A percentile compares a stretch with the other conserved stretches of the same genome.
Conservation (phyloP, 2,888 invertebrate species). For the Synergus japonicus region DNA sequence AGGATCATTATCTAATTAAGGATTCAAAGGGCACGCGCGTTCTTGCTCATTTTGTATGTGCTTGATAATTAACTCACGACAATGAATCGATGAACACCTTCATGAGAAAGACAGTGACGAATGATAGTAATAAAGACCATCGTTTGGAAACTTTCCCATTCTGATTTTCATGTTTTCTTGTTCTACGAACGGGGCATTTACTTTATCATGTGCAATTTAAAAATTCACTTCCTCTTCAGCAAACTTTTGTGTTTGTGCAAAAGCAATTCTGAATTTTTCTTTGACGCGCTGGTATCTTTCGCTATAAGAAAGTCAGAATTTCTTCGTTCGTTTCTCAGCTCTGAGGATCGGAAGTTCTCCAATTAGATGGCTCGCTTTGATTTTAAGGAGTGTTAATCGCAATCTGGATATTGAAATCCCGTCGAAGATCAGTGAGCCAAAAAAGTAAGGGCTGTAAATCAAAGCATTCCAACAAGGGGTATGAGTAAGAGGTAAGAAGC, state of each 20-base stretch:
- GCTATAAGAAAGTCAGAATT: background rate
- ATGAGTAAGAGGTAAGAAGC: slow-evolving; percentile 57
- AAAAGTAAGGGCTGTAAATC: slow-evolving; percentile 53
- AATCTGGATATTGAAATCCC: slow-evolving; percentile 39
- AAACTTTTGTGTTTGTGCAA: background rate
- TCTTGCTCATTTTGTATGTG: slow-evolving; percentile 13
- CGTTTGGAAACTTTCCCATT: background rate
- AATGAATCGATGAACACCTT: background rate
- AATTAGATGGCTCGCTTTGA: background rate
- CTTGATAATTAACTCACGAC: slow-evolving; percentile 22
- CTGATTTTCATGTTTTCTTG: no score
- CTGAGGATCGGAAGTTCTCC: background rate
- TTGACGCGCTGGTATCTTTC: background rate
- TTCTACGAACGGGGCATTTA: no score
- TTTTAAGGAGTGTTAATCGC: background rate
- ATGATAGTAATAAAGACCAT: background rate
- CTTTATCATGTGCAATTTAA: no score
- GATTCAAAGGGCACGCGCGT: slow-evolving; percentile 37
- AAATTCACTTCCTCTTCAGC: no score
- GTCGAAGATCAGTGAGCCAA: slow-evolving; percentile 15
- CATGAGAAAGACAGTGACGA: background rate
- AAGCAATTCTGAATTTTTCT: background rate
- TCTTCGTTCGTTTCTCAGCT: background rate
- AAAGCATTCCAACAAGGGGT: slow-evolving; percentile 40
- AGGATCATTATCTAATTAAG: slow-evolving; percentile 41